Evolutionary conservation across 2,888 invertebrate species (phyloP), one percentile per base, ranked within the genome.

Genomic region (Stegophylla sp.): DNA sequence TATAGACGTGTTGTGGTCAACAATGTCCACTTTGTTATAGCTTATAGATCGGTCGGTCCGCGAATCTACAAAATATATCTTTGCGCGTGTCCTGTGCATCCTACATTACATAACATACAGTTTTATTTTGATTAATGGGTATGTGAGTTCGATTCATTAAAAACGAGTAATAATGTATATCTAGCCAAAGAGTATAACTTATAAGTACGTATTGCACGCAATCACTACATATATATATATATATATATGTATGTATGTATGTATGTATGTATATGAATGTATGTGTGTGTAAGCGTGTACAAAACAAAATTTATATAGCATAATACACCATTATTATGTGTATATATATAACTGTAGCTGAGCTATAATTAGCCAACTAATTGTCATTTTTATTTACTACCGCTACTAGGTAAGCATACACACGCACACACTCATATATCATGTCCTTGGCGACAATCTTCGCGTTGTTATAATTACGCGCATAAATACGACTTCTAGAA

Each of bases 311-410:
- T n/a, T n/a, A n/a, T n/a, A 73, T 12, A 20, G 17, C 43, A 56
- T 53, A 41, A n/a, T n/a, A n/a, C n/a, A n/a, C n/a, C 56, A 56
- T 43, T 41, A 23, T 23, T 72, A 56, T 72, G 17, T 56, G 56
- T 72, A 41, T 53, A 56, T n/a, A n/a, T n/a, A n/a, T n/a, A n/a
- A n/a, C n/a, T n/a, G n/a, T 41, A 41, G 56, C 20, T 43, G 26
- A 26, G 15, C 43, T 59, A 72, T 72, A 72, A 72, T 72, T 72
- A 72, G 59, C 72, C 7, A 53, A 72, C 59, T 72, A 59, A 72
- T 72, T 72, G 43, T 59, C 72, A 43, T 59, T 34, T 45, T 43
- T 59, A 43, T 28, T 59, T 15, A 59, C 43, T 72, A 59, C 43
- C 59, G 28, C 59, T 45, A 59, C 59, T 59, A 43, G 17, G 26